Percentiles rank a stretch among this genome's conserved stretches.
phyloP scores from a whole-genome alignment of 2,888 invertebrate genomes.

The Lycocerus yunnanus region DNA sequence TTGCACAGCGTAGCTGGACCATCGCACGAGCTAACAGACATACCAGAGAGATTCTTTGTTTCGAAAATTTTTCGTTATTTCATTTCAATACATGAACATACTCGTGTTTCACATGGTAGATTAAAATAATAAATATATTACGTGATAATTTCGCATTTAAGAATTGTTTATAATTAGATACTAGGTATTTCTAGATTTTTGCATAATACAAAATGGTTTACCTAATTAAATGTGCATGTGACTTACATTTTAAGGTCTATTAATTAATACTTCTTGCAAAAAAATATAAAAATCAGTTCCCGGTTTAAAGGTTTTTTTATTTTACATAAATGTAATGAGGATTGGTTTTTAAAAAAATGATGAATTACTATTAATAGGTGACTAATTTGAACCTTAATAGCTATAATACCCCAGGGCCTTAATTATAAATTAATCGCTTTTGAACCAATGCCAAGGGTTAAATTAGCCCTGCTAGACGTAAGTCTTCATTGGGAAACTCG shows the following conservation, averaged over 20 bases:
- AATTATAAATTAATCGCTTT: neutral
- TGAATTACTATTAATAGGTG: neutral
- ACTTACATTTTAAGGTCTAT: too few relatives aligned
- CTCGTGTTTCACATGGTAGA: neutral
- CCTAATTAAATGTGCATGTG: neutral
- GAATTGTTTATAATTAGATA: neutral
- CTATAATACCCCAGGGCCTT: neutral
- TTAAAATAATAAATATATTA: neutral
- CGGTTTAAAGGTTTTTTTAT: too few relatives aligned
- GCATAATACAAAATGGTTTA: neutral
- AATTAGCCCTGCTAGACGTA: neutral
- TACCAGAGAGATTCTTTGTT: constrained; percentile 8
- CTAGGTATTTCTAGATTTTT: neutral
- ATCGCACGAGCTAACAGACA: constrained; percentile 22
- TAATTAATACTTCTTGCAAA: too few relatives aligned
- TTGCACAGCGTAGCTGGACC: constrained; percentile 26
- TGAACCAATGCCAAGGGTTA: neutral
- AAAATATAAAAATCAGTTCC: too few relatives aligned
- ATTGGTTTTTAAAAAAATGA: neutral
- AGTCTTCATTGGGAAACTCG: neutral
- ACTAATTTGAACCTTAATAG: neutral
- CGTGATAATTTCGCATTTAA: neutral
- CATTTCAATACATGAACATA: neutral
- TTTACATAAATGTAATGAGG: too few relatives aligned
- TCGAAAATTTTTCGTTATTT: neutral